Evolutionary conservation across 1,140 invertebrate genomes (phyloP), one percentile per base, ranked within the genome.

Genomic region (Myzus persicae): DNA sequence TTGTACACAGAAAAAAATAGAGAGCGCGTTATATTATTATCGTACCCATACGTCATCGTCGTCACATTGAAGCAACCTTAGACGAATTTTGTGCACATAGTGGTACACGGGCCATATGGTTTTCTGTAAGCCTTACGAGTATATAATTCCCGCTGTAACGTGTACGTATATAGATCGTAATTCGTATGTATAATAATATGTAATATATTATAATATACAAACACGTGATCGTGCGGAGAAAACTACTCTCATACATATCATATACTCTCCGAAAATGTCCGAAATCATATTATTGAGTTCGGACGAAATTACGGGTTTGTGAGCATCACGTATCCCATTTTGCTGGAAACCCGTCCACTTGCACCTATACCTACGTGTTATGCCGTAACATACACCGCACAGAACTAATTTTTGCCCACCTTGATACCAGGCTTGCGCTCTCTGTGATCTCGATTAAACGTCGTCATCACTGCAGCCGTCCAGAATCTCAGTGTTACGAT

Each of bases 361-460:
- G 31, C 82, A 11, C 26, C 8, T 85, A 84, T 40, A 48, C 48
- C 48, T 22, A 31, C 38, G 26, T 44, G 2, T 85, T 44, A 42
- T 87, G 42, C 4, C 31, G 31, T 46, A 31, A 31, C 11, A 42
- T 31, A 85, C 42, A 46, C 20, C 1, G 20, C 18, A 24, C 9
- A 36, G 6, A 24, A 89, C 20, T 88, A 48, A 88, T 88, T 88
- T 48, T n/a, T 46, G 42, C 85, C 14, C 22, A 48, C 31, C 36
- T 40, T 14, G 24, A 48, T 48, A 48, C 84, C 46, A 14, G 4
- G 11, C 36, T 48, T 48, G 44, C 7, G 85, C n/a, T n/a, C 85
- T n/a, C 85, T 36, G 44, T 36, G 44, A 48, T 88, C 85, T 46
- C 85, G 44, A 89, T 51, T 89, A 89, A 89, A 89, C 87, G 46